A percentile compares a stretch with the other conserved stretches of the same genome.
These are phyloP conservation scores for Physeter macrocephalus DNA, from an alignment of 2,113 vertebrate species.

Conservation along the genomic window DNA sequence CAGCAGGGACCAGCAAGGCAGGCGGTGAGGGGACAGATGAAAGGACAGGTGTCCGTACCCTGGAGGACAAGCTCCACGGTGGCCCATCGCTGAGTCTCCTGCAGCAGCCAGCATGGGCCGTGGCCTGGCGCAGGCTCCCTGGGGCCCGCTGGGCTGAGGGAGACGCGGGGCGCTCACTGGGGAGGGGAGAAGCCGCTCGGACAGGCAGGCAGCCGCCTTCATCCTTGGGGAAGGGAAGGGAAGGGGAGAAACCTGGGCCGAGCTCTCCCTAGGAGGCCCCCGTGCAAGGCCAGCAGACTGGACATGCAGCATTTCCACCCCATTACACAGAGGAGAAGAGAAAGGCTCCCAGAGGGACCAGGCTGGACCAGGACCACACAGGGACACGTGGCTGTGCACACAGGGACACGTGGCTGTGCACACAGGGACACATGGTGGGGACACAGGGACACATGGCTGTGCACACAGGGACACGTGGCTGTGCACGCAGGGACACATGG, in stretches of 20 bases:
- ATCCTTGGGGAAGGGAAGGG: neutral
- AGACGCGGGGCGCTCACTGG: accelerated
- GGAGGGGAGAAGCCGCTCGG: neutral
- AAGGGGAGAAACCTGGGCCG: neutral
- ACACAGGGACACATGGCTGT: neutral
- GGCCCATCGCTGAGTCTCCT: neutral
- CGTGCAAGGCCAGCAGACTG: neutral
- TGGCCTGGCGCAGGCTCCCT: neutral
- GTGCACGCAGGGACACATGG: no score
- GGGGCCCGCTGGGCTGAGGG: neutral
- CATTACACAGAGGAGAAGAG: neutral
- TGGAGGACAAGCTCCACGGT: neutral
- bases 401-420: neutral
- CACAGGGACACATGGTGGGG: no score
- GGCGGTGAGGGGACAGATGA: neutral
- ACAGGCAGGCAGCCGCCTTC: neutral
- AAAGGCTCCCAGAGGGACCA: neutral
- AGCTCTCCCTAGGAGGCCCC: neutral
- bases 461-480: neutral
- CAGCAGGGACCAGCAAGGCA: neutral
- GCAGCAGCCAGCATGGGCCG: neutral
- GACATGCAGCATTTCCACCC: accelerated
- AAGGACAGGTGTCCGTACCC: neutral
- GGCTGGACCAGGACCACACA: neutral
- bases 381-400: no score